Percentiles rank a stretch among this genome's conserved stretches.
These are phyloP conservation scores for Solea senegalensis DNA, from an alignment of 2,113 vertebrate genomes.

Conservation along the genomic window DNA sequence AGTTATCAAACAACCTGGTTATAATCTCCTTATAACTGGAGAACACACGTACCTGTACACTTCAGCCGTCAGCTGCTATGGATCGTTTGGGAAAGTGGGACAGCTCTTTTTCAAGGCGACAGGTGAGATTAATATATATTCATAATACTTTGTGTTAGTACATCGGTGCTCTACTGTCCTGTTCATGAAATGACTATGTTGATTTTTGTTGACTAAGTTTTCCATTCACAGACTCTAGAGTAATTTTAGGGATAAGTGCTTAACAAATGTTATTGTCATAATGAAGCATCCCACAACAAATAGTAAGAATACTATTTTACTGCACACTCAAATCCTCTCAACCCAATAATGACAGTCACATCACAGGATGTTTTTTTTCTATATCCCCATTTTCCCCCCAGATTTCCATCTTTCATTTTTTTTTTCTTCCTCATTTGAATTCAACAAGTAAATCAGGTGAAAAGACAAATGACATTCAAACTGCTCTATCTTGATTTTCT, in stretches of 20 bases:
- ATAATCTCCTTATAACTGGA: neutral
- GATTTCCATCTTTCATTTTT: too few species aligned
- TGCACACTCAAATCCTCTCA: too few species aligned
- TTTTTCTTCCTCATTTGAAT: neutral
- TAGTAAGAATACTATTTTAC: too few species aligned
- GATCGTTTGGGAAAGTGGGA: conserved; percentile 17
- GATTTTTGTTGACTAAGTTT: too few species aligned
- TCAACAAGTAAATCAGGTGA: neutral
- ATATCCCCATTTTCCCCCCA: too few species aligned
- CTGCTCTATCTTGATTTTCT: neutral
- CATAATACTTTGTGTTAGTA: neutral
- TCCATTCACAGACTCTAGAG: too few species aligned
- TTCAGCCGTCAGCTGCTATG: conserved; percentile 4
- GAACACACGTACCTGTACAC: neutral
- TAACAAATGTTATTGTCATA: too few species aligned
- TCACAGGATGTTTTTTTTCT: too few species aligned
- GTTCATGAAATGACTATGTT: neutral
- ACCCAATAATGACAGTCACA: too few species aligned
- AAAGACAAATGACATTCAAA: neutral
- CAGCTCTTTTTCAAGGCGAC: conserved; percentile 18
- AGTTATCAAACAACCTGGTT: conserved; percentile 4
- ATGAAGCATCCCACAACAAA: too few species aligned
- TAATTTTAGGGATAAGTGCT: too few species aligned
- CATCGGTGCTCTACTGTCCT: neutral
- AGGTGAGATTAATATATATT: conserved; percentile 24